phyloP scores from a whole-genome alignment of 2,797 vertebrate species.

The Gorsachius magnificus region DNA sequence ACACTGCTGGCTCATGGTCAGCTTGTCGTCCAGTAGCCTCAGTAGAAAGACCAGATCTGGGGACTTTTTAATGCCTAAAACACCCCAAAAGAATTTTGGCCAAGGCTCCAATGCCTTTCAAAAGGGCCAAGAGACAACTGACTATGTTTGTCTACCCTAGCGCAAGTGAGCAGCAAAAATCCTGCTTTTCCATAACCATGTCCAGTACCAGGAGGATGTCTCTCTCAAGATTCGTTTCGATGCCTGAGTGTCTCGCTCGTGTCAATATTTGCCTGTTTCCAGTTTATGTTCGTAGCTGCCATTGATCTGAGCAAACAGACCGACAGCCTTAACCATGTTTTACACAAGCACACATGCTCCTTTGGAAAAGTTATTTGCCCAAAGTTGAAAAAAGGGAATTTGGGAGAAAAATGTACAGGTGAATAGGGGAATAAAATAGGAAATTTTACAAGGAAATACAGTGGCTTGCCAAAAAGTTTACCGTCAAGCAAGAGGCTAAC shows the following conservation, averaged over 20 bases:
- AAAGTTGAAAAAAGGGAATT: background rate
- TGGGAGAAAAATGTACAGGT: background rate
- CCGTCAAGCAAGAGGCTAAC: background rate
- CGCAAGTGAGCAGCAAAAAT: background rate
- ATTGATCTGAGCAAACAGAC: background rate
- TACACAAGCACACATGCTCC: accelerated
- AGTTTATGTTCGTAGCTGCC: background rate
- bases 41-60: background rate
- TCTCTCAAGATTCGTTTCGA: background rate
- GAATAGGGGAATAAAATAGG: background rate
- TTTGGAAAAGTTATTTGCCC: background rate
- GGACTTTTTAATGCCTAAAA: background rate
- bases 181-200: background rate
- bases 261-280: background rate
- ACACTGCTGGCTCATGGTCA: no score
- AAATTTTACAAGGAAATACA: background rate
- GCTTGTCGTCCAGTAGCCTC: no score
- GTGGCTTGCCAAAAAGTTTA: background rate
- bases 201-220: background rate
- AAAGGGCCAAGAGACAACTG: background rate
- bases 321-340: background rate
- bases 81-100: background rate
- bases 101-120: background rate
- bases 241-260: background rate
- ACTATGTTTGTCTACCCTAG: background rate